Evolutionary conservation across 2,113 vertebrate species (phyloP).

Genomic region (Colistium nudipinnis): DNA sequence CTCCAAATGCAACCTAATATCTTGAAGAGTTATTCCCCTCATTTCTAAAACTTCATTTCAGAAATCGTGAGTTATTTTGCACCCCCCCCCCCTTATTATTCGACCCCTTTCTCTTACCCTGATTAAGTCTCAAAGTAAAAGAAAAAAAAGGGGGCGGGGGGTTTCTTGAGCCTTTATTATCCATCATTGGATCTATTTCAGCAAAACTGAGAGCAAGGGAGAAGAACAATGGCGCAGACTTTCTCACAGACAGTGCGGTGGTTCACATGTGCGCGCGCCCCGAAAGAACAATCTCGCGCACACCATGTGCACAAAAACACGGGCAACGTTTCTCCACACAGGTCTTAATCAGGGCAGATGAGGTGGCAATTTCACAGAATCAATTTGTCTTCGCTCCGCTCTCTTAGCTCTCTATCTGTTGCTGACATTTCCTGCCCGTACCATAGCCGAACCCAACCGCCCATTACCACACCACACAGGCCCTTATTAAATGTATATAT

Average conservation of each 20-base stretch:
- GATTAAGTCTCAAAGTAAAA: slow-evolving; percentile 53
- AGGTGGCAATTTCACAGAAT: slow-evolving; percentile 60
- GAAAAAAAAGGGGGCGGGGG: slow-evolving; percentile 27
- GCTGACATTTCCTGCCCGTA: slow-evolving; percentile 76
- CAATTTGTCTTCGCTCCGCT: slow-evolving; percentile 73
- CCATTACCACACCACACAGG: slow-evolving; percentile 82
- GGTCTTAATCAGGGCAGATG: slow-evolving; percentile 53
- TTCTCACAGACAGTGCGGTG: slow-evolving; percentile 23
- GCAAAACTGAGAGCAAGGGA: slow-evolving; percentile 42
- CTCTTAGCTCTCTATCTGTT: slow-evolving; percentile 69
- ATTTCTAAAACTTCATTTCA: slow-evolving; percentile 72
- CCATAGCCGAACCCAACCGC: slow-evolving; percentile 75
- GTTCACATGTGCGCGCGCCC: not conserved
- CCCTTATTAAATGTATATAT: slow-evolving; percentile 87
- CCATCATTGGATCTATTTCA: slow-evolving; percentile 53
- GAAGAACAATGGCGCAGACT: slow-evolving; percentile 34
- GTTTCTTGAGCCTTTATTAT: slow-evolving; percentile 60
- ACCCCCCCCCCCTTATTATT: not conserved
- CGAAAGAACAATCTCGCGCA: not conserved
- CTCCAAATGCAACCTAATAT: slow-evolving; percentile 78
- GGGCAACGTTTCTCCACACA: slow-evolving; percentile 20
- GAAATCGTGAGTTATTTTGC: slow-evolving; percentile 53
- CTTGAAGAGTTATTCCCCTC: slow-evolving; percentile 63
- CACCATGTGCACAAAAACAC: not conserved
- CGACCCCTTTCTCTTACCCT: slow-evolving; percentile 30